Percentiles rank a stretch among this genome's conserved stretches.
Conservation (phyloP, 2,888 invertebrate species). For the Andrena bucephala region DNA sequence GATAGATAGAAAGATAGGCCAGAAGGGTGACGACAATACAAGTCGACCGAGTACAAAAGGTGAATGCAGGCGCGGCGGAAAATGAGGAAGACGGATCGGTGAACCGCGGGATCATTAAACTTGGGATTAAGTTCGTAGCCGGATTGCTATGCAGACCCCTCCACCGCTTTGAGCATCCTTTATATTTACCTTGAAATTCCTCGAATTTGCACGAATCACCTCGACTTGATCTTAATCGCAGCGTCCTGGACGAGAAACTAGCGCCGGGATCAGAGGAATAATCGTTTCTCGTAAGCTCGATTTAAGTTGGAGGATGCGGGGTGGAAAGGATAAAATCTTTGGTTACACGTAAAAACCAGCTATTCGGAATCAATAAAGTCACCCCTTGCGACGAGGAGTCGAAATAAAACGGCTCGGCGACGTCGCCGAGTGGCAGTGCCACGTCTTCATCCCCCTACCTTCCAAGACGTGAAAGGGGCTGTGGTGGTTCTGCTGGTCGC, state of each 20-base stretch:
- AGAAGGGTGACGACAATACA: slow-evolving; percentile 15
- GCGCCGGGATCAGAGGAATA: background rate
- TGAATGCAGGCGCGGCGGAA: slow-evolving; percentile 21
- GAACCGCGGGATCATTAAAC: slow-evolving; percentile 38
- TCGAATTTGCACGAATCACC: slow-evolving; percentile 7
- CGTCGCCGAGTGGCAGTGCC: slow-evolving; percentile 76
- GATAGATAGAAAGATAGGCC: background rate
- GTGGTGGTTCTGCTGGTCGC: too few relatives aligned
- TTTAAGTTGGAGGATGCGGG: too few relatives aligned
- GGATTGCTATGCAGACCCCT: background rate
- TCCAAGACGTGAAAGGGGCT: slow-evolving; percentile 5
- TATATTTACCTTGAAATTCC: slow-evolving; percentile 17
- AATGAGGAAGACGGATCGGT: slow-evolving; percentile 38
- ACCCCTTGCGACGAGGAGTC: slow-evolving; percentile 52
- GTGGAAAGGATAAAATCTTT: slow-evolving; percentile 28
- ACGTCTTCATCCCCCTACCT: slow-evolving; percentile 43
- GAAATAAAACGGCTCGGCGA: slow-evolving; percentile 74
- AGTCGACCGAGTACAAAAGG: slow-evolving; percentile 4
- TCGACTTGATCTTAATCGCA: slow-evolving; percentile 1
- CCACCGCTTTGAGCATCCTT: slow-evolving; percentile 5
- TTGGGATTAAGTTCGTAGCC: slow-evolving; percentile 32
- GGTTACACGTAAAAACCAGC: slow-evolving; percentile 31
- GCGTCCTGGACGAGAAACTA: background rate
- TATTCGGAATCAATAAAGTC: slow-evolving; percentile 69
- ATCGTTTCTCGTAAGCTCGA: background rate